Percentiles rank a stretch among this genome's conserved stretches.
These are phyloP conservation scores for Eulemur albifrons DNA, from an alignment of 2,797 vertebrate genomes.

Conservation along the genomic window DNA sequence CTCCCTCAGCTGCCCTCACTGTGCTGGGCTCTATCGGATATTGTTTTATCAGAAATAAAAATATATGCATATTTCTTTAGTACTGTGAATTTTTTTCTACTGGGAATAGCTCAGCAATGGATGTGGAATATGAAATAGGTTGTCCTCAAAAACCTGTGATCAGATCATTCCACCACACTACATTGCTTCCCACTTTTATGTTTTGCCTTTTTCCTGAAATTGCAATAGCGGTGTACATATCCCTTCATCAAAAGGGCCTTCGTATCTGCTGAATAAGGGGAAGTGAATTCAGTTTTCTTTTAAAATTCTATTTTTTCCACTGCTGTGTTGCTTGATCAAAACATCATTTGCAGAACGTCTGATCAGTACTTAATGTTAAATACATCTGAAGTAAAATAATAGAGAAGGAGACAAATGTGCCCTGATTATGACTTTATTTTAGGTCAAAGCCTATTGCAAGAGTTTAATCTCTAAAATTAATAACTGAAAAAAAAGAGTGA, in stretches of 20 bases:
- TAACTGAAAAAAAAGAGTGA: background rate
- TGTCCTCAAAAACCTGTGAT: background rate
- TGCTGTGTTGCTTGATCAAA: background rate
- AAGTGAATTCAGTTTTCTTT: background rate
- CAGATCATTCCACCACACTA: background rate
- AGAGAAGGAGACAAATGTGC: background rate
- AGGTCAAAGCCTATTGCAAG: background rate
- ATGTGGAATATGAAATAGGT: background rate
- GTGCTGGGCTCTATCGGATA: background rate
- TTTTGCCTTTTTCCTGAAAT: background rate
- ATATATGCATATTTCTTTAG: background rate
- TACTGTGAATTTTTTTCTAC: background rate
- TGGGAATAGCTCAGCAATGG: background rate
- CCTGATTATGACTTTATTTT: background rate
- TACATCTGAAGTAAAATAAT: background rate
- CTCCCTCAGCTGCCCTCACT: background rate
- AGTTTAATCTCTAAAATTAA: background rate
- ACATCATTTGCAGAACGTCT: background rate
- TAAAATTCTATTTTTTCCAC: background rate
- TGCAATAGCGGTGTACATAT: background rate
- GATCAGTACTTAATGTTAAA: background rate
- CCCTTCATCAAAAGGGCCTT: background rate
- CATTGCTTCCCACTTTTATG: background rate
- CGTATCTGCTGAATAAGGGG: background rate
- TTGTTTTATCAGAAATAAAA: background rate